Percentiles rank a stretch among this genome's conserved stretches.
phyloP scores from a whole-genome alignment of 35 echinoderm and acorn worm genomes.

The Ophioderma brevispina region DNA sequence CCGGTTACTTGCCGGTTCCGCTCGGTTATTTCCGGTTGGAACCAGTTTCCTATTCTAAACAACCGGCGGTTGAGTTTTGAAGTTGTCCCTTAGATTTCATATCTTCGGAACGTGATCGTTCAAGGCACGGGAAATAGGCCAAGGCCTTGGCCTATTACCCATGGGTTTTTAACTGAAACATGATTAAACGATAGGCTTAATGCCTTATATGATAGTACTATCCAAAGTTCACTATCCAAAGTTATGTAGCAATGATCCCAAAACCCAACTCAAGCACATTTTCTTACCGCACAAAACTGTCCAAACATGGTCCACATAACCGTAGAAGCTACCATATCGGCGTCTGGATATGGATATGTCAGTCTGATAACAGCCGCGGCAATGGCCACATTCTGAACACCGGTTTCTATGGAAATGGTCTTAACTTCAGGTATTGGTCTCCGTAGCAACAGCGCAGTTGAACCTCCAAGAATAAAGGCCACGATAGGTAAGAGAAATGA shows the following conservation, averaged over 20 bases:
- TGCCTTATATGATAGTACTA: neutral
- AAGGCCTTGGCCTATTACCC: neutral
- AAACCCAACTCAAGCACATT: too few relatives aligned
- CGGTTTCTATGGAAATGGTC: constrained; percentile 45
- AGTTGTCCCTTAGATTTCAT: too few relatives aligned
- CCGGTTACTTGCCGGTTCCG: too few relatives aligned
- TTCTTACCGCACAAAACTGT: constrained; percentile 51
- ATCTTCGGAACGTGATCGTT: too few relatives aligned
- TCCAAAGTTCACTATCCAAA: neutral
- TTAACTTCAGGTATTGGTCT: constrained; percentile 19
- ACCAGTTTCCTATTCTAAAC: too few relatives aligned
- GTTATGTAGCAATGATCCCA: neutral
- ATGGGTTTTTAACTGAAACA: neutral
- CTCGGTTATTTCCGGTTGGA: too few relatives aligned
- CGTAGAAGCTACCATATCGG: constrained; percentile 20
- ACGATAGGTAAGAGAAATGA: constrained; percentile 29
- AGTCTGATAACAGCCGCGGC: constrained; percentile 24
- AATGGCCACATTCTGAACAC: constrained; percentile 32
- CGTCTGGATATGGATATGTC: constrained; percentile 34
- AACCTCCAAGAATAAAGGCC: constrained; percentile 25
- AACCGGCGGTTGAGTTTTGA: too few relatives aligned
- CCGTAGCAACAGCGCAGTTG: neutral
- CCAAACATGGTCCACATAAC: constrained; percentile 11
- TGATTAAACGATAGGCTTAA: neutral
- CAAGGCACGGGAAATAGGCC: too few relatives aligned